These are phyloP conservation scores for Orius insidiosus DNA, from an alignment of 1,140 invertebrate genomes.

Conservation along the genomic window DNA sequence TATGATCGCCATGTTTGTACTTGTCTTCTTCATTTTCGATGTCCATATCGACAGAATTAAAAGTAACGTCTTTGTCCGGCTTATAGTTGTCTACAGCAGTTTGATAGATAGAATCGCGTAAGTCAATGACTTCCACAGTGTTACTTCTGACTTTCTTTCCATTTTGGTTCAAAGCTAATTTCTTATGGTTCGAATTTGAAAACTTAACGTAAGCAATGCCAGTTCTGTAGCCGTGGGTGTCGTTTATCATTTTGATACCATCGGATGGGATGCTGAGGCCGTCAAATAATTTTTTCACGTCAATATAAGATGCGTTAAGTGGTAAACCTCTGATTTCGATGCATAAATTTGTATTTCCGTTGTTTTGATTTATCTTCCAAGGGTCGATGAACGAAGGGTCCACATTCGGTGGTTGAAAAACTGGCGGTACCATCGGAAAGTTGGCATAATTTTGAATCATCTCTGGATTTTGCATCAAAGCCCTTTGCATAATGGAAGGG, in stretches of 20 bases:
- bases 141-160: conserved; percentile 39
- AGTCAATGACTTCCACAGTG: conserved; percentile 36
- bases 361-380: not conserved
- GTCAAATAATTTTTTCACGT: conserved; percentile 62
- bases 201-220: conserved; percentile 68
- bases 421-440: not conserved
- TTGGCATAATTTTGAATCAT: not conserved
- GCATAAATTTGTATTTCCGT: conserved; percentile 30
- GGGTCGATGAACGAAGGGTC: not conserved
- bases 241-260: conserved; percentile 70
- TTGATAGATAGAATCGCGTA: conserved; percentile 21
- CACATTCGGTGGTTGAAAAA: not conserved
- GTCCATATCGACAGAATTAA: conserved; percentile 1
- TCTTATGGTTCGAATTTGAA: conserved; percentile 41
- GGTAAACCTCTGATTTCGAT: conserved; percentile 53
- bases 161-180: conserved; percentile 44
- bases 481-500: not conserved
- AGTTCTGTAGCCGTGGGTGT: conserved; percentile 60
- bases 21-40: conserved; percentile 11
- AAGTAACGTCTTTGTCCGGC: conserved; percentile 9
- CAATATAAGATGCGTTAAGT: conserved; percentile 47
- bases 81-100: conserved; percentile 16
- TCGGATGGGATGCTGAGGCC: conserved; percentile 59
- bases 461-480: not conserved
- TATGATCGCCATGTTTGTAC: conserved; percentile 28